phyloP scores from a whole-genome alignment of 37 sponge, comb jelly and placozoan species.

The Bolinopsis microptera region DNA sequence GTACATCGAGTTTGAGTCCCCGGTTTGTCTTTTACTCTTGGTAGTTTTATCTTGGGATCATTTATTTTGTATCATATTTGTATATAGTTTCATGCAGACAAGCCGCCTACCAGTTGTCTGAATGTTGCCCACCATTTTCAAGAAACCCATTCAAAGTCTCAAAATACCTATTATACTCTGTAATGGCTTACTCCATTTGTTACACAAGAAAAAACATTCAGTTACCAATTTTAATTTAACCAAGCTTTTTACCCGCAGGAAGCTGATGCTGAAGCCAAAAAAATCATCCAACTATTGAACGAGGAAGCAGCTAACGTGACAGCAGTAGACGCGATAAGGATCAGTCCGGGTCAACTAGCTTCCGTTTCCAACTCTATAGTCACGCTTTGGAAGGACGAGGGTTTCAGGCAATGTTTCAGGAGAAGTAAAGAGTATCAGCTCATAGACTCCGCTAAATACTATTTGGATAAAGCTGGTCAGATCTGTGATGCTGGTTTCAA shows the following conservation, averaged over 20 bases:
- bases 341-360: background rate
- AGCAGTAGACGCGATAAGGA: background rate
- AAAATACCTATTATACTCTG: too few relatives aligned
- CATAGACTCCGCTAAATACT: constrained; percentile 21
- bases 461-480: background rate
- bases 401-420: background rate
- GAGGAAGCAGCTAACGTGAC: background rate
- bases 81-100: too few relatives aligned
- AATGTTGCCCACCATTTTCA: too few relatives aligned
- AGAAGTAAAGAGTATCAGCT: constrained; percentile 38
- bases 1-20: constrained; percentile 37
- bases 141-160: too few relatives aligned
- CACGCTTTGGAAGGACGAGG: constrained; percentile 7
- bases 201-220: too few relatives aligned
- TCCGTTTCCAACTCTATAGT: constrained; percentile 1
- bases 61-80: too few relatives aligned
- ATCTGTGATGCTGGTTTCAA: background rate
- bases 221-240: too few relatives aligned
- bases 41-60: too few relatives aligned
- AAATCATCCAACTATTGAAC: background rate
- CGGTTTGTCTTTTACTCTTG: too few relatives aligned
- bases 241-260: too few relatives aligned
- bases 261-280: background rate
- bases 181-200: too few relatives aligned
- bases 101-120: too few relatives aligned